Base-by-base conservation (phyloP, 2,113 vertebrate genomes). In the Pachycephala philippinensis region DNA sequence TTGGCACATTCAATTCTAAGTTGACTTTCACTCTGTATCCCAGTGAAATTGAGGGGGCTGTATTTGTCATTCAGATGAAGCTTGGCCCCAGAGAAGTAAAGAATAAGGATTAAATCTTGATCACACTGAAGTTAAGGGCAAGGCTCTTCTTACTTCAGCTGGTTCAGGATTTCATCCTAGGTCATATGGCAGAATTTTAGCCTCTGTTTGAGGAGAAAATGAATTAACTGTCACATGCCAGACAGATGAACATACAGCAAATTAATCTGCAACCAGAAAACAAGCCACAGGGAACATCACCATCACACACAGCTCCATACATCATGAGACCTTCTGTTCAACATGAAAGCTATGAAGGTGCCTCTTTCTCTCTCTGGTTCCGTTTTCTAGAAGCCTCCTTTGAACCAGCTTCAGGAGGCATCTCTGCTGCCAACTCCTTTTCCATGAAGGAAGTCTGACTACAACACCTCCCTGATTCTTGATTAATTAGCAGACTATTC, bases 191-290 rank as follows among this genome's bases (percentile, higher is more conserved):
- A 97, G 56, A 91, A 91, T 59, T 92, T 37, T 79, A 94, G 69
- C 79, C 89, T 93, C 63, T 95, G 13, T 97, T 95, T 95, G 92
- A 97, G 81, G 60, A 94, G 63, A 97, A 97, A 98, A 97, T 97
- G 89, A 97, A 98, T 98, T 96, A 96, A 95, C 95, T 97, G 95
- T 97, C 97, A 97, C 84, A 97, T 80, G 70, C 87, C 83, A 97
- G 96, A 94, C 93, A 97, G 90, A 97, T 84, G 95, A 97, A 90
- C 93, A 97, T 93, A 95, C 95, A 93, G 92, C 71, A 96, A 97
- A 96, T 93, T 97, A 95, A 94, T 97, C 86, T 90, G 70, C 44
- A 96, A 89, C 69, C 84, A 96, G 84, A 85, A 95, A 95, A 89
- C 69, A 91, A 92, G 75, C 94, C 93, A 96, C 96, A 84, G 96